phyloP scores from a whole-genome alignment of 2,113 vertebrate species.

The Athene noctua region DNA sequence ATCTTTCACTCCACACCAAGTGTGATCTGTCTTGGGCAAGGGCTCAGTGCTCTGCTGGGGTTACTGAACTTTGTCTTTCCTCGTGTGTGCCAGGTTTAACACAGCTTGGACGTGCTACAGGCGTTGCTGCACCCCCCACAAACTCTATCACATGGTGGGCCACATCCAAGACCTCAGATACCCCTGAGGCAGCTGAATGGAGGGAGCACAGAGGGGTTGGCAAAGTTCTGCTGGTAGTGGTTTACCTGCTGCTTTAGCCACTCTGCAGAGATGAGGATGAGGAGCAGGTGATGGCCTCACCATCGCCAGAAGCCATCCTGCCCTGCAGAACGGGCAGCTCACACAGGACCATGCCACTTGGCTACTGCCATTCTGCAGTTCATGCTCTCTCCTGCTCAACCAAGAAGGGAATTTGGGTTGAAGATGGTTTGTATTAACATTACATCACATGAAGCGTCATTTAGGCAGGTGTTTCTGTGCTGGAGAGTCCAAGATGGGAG shows the following conservation, averaged over 20 bases:
- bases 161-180: not conserved
- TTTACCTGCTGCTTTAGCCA: not conserved
- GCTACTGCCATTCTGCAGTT: not conserved
- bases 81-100: not conserved
- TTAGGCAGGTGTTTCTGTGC: not conserved
- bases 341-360: not conserved
- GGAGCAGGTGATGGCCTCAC: not conserved
- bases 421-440: not conserved
- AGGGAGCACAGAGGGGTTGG: not conserved
- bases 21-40: not conserved
- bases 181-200: not conserved
- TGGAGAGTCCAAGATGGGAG: not conserved
- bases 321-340: not conserved
- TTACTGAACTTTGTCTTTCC: not conserved
- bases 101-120: accelerated
- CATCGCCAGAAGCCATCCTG: not conserved
- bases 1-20: not conserved
- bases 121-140: not conserved
- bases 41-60: not conserved
- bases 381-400: not conserved
- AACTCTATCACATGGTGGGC: not conserved
- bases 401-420: not conserved
- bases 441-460: not conserved
- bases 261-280: not conserved
- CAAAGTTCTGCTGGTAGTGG: not conserved